Conservation (phyloP, 2,113 vertebrate species). For the Brachionichthys hirsutus region DNA sequence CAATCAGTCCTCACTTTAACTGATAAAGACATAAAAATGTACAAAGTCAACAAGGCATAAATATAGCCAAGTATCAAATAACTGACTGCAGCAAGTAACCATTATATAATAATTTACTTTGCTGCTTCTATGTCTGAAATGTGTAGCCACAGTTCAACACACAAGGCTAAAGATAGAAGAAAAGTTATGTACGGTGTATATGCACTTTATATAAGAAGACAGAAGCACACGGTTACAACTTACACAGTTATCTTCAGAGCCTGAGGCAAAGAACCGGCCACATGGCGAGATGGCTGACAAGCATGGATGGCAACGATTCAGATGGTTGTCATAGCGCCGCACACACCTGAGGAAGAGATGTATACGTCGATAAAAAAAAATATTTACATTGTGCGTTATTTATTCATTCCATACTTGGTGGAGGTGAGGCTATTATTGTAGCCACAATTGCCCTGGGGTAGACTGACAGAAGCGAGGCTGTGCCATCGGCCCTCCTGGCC, state of each 20-base stretch:
- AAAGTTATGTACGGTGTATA: too few relatives aligned
- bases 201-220: too few relatives aligned
- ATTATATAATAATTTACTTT: not conserved
- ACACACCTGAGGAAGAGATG: slow-evolving; percentile 77
- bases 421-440: too few relatives aligned
- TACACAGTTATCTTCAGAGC: slow-evolving; percentile 88
- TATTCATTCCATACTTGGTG: too few relatives aligned
- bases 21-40: slow-evolving; percentile 21
- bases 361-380: slow-evolving; percentile 15
- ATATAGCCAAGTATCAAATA: not conserved
- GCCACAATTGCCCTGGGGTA: too few relatives aligned
- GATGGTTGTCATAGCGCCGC: slow-evolving; percentile 83
- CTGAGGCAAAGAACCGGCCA: slow-evolving; percentile 82
- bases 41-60: not conserved
- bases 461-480: too few relatives aligned
- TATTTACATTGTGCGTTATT: too few relatives aligned
- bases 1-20: slow-evolving; percentile 39
- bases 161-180: not conserved
- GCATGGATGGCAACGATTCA: slow-evolving; percentile 77
- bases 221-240: slow-evolving; percentile 35
- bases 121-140: not conserved
- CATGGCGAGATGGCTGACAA: slow-evolving; percentile 85
- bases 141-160: not conserved
- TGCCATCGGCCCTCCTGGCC: too few relatives aligned
- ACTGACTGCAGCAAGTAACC: not conserved